phyloP scores from a whole-genome alignment of 2,113 vertebrate species.

The Tragulus kanchil region DNA sequence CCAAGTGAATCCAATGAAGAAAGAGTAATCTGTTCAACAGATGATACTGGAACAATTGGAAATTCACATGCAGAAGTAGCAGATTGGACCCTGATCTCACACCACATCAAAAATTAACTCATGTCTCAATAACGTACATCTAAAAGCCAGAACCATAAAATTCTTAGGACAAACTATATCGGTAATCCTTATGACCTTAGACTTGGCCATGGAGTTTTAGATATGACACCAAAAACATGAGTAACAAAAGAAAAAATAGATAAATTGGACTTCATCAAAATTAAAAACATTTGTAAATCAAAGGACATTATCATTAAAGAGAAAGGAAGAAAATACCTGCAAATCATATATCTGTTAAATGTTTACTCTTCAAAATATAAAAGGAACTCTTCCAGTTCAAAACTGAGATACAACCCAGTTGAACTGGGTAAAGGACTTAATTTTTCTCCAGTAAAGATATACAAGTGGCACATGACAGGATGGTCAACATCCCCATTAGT shows the following conservation, averaged over 20 bases:
- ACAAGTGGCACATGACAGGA: neutral
- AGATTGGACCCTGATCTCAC: neutral
- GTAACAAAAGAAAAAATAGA: neutral
- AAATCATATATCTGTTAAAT: neutral
- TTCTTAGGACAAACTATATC: neutral
- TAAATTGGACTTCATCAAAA: constrained; percentile 34
- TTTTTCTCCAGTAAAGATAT: neutral
- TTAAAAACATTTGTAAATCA: constrained; percentile 26
- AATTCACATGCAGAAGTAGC: neutral
- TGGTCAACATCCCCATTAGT: neutral
- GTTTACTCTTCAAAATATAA: neutral
- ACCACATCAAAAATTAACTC: neutral
- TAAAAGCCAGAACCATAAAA: neutral
- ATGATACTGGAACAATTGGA: neutral
- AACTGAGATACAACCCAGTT: neutral
- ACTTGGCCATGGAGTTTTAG: neutral
- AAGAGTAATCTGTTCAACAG: neutral
- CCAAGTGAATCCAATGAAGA: neutral
- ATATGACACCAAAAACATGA: neutral
- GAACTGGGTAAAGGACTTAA: neutral
- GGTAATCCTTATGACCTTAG: constrained; percentile 5
- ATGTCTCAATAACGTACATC: neutral
- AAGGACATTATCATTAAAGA: constrained; percentile 7
- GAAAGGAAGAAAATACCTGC: neutral
- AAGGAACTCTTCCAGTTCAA: neutral